Conservation (phyloP, 2,113 vertebrate genomes). For the Mus spicilegus region DNA sequence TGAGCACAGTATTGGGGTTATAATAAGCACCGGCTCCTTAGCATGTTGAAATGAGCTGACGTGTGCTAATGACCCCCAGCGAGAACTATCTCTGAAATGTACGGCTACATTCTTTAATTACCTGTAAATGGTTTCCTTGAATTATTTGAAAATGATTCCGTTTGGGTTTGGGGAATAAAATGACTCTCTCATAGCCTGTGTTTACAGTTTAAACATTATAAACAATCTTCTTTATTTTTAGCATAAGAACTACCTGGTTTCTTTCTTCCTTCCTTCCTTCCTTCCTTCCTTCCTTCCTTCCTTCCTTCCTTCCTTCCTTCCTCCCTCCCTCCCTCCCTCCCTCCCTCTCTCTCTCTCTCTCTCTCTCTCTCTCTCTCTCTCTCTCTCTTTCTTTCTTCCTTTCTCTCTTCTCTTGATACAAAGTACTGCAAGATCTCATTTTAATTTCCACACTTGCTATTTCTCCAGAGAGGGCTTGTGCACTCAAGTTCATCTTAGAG, state of each 20-base stretch:
- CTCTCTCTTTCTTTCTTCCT: background rate
- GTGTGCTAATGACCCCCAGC: constrained; percentile 47
- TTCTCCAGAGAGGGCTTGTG: constrained; percentile 61
- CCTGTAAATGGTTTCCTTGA: constrained; percentile 61
- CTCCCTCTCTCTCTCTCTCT: background rate
- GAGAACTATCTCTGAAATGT: constrained; percentile 63
- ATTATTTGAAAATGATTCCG: constrained; percentile 65
- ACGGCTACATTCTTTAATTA: constrained; percentile 65
- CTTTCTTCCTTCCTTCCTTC: too few relatives aligned
- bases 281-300: too few relatives aligned
- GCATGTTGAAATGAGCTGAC: constrained; percentile 73
- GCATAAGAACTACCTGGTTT: constrained; percentile 33
- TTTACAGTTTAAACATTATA: constrained; percentile 59
- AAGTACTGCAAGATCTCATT: constrained; percentile 44
- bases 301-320: too few relatives aligned
- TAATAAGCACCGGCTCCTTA: constrained; percentile 51
- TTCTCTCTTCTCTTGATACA: constrained; percentile 13
- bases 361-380: too few relatives aligned
- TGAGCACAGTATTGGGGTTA: constrained; percentile 2
- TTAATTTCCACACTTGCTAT: constrained; percentile 61
- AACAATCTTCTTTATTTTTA: constrained; percentile 58
- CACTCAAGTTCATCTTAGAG: constrained; percentile 62
- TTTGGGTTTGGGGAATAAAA: constrained; percentile 52
- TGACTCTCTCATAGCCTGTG: constrained; percentile 23
- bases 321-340: accelerated